These are phyloP conservation scores for Tricholauxania praeusta DNA, from an alignment of 2,888 invertebrate species.

Conservation along the genomic window DNA sequence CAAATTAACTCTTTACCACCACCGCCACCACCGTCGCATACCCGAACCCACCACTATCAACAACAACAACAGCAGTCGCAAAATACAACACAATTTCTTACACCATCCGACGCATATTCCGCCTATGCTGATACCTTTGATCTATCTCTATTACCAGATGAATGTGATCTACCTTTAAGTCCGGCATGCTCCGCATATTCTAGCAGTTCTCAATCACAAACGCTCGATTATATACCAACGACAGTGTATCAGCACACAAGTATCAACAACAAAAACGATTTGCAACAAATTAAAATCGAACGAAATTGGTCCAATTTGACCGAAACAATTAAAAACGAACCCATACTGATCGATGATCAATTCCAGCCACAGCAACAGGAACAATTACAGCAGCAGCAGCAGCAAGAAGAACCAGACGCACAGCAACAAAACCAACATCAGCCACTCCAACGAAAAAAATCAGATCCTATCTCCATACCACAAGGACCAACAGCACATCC, in stretches of 20 bases:
- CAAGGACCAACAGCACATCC: slow-evolving; percentile 60
- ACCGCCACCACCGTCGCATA: slow-evolving; percentile 7
- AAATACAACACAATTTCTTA: slow-evolving; percentile 30
- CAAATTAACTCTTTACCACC: slow-evolving; percentile 9
- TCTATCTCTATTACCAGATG: slow-evolving; percentile 76
- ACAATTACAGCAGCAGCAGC: slow-evolving; percentile 39
- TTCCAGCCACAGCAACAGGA: slow-evolving; percentile 44
- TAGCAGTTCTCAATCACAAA: slow-evolving; percentile 26
- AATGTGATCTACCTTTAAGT: background rate
- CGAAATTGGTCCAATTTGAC: slow-evolving; percentile 56
- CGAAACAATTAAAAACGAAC: slow-evolving; percentile 49
- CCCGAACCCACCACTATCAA: slow-evolving; percentile 58
- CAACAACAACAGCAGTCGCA: slow-evolving; percentile 64
- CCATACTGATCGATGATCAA: slow-evolving; percentile 27
- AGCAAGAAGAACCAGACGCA: slow-evolving; percentile 46
- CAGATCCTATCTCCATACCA: slow-evolving; percentile 55
- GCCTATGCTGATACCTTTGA: slow-evolving; percentile 76
- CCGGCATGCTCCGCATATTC: background rate
- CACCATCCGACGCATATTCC: slow-evolving; percentile 24
- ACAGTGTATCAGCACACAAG: slow-evolving; percentile 52
- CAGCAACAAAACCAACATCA: slow-evolving; percentile 47
- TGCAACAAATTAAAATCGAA: slow-evolving; percentile 65
- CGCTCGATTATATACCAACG: slow-evolving; percentile 55
- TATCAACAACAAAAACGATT: slow-evolving; percentile 25
- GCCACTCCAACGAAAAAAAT: slow-evolving; percentile 43